Percentiles rank a stretch among this genome's conserved stretches.
Evolutionary conservation across 2,888 invertebrate species (phyloP).

Genomic region (Callyntrura sp.): DNA sequence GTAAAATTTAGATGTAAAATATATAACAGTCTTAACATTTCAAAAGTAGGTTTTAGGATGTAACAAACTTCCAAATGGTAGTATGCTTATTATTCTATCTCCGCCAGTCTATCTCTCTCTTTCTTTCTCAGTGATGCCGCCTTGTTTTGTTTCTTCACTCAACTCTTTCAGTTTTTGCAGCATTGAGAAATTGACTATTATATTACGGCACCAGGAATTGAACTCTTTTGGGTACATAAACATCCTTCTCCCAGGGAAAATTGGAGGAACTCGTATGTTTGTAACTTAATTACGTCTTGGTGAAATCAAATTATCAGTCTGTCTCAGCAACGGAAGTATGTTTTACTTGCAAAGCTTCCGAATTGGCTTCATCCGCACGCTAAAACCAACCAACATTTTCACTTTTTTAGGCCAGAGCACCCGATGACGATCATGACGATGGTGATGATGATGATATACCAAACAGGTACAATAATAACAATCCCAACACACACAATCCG

Average conservation of each 20-base stretch:
- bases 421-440: background rate
- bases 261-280: conserved; percentile 67
- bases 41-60: conserved; percentile 37
- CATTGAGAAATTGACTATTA: conserved; percentile 32
- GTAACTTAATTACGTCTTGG: conserved; percentile 75
- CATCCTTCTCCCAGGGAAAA: conserved; percentile 38
- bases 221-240: conserved; percentile 44
- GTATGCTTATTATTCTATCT: conserved; percentile 24
- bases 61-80: conserved; percentile 28
- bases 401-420: background rate
- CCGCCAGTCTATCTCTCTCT: background rate
- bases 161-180: conserved; percentile 8
- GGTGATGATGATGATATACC: conserved; percentile 21
- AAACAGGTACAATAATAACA: conserved; percentile 42
- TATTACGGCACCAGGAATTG: conserved; percentile 15
- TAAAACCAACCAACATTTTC: conserved; percentile 55
- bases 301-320: conserved; percentile 73
- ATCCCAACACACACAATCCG: background rate
- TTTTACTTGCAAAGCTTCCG: conserved; percentile 66
- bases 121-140: background rate
- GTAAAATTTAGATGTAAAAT: background rate
- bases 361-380: conserved; percentile 60
- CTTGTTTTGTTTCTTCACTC: conserved; percentile 16
- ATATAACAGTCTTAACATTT: conserved; percentile 2
- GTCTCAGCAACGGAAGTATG: conserved; percentile 73